phyloP scores from a whole-genome alignment of 2,797 vertebrate species.

The Spondyliosoma cantharus region DNA sequence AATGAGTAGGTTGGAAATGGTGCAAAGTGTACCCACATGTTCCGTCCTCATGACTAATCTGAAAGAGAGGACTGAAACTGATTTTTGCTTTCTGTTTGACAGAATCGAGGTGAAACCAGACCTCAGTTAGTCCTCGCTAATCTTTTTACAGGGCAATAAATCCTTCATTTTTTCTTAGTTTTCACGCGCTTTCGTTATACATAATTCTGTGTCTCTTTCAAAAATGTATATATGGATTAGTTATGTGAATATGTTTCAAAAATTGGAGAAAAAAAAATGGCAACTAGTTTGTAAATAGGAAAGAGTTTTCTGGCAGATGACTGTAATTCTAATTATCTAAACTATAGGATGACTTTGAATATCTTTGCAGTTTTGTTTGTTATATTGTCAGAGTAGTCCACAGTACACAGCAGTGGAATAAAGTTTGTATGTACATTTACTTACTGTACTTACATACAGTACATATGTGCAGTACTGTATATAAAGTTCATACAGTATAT shows the following conservation, averaged over 20 bases:
- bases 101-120: not conserved
- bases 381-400: not conserved
- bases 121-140: not conserved
- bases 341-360: not conserved
- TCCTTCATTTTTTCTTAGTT: not conserved
- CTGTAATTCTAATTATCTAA: not conserved
- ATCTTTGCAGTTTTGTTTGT: not conserved
- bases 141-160: not conserved
- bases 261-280: not conserved
- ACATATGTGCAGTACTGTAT: too few relatives aligned
- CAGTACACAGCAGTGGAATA: not conserved
- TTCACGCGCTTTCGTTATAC: not conserved
- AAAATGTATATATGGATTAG: not conserved
- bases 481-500: too few relatives aligned
- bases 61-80: constrained; percentile 4
- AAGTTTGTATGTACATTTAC: not conserved
- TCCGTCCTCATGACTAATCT: not conserved
- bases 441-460: not conserved
- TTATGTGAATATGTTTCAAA: not conserved
- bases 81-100: not conserved
- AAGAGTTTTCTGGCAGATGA: not conserved
- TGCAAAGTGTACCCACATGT: not conserved
- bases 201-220: not conserved
- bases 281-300: too few relatives aligned
- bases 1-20: not conserved